Conservation (phyloP, 2,888 invertebrate genomes). For the Quadriops clusia region DNA sequence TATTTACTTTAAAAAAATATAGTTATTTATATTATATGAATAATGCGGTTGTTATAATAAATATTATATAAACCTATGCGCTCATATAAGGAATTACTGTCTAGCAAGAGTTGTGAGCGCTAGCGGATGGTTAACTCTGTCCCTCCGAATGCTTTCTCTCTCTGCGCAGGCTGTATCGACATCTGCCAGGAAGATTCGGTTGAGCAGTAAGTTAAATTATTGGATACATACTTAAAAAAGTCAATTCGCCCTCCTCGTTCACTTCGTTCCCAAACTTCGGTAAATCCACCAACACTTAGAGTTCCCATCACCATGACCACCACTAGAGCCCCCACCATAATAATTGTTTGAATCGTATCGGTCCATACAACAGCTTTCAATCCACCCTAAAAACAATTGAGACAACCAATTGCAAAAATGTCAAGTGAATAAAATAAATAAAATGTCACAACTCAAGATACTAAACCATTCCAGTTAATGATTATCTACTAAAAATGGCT, state of each 20-base stretch:
- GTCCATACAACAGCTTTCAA: conserved; percentile 74
- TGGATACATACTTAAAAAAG: conserved; percentile 53
- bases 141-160: too few relatives aligned
- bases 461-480: too few relatives aligned
- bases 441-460: conserved; percentile 2
- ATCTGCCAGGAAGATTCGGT: too few relatives aligned
- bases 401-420: conserved; percentile 1
- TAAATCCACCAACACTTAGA: conserved; percentile 49
- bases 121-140: too few relatives aligned
- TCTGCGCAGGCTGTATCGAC: too few relatives aligned
- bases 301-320: conserved; percentile 56
- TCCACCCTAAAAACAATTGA: conserved; percentile 47
- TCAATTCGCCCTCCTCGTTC: conserved; percentile 51
- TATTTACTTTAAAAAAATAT: not conserved
- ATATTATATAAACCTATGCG: too few relatives aligned
- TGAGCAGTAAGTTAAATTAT: not conserved
- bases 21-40: too few relatives aligned
- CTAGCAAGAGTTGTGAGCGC: too few relatives aligned
- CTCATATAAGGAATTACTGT: too few relatives aligned
- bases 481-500: too few relatives aligned
- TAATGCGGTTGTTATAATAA: too few relatives aligned
- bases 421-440: not conserved
- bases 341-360: conserved; percentile 60
- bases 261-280: conserved; percentile 49
- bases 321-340: conserved; percentile 61